Evolutionary conservation across 64 coral and sea anemone species (phyloP).

Genomic region (Dendronephthya gigantea): DNA sequence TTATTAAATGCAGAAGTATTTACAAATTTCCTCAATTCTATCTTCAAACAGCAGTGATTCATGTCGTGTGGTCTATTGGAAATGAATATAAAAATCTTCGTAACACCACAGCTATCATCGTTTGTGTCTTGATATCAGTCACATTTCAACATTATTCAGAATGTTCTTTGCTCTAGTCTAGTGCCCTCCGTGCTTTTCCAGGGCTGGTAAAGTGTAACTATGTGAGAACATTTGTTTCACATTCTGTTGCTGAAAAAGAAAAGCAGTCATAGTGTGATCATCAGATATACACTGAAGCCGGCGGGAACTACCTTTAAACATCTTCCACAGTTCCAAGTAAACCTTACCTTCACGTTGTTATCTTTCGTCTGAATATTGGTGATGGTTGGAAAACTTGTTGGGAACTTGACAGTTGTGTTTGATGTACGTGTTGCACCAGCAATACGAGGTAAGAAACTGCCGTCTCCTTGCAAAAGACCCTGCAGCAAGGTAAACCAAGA

Average conservation of each 20-base stretch:
- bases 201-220: background rate
- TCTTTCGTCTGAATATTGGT: background rate
- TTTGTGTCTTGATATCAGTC: background rate
- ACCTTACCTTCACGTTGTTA: background rate
- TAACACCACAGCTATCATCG: no score
- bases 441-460: background rate
- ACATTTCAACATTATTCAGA: background rate
- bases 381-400: background rate
- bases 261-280: background rate
- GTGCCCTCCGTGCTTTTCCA: background rate
- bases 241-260: background rate
- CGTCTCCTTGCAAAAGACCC: background rate
- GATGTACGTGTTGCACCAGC: background rate
- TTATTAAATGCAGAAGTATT: no score
- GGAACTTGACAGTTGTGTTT: slow-evolving; percentile 2
- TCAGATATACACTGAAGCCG: background rate
- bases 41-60: no score
- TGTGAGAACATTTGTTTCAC: background rate
- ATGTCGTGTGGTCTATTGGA: no score
- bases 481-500: background rate
- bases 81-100: no score
- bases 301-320: background rate
- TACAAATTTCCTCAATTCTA: no score
- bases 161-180: background rate
- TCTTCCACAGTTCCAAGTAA: background rate